phyloP scores from a whole-genome alignment of 1,140 invertebrate genomes.

The Heliconius nattereri region DNA sequence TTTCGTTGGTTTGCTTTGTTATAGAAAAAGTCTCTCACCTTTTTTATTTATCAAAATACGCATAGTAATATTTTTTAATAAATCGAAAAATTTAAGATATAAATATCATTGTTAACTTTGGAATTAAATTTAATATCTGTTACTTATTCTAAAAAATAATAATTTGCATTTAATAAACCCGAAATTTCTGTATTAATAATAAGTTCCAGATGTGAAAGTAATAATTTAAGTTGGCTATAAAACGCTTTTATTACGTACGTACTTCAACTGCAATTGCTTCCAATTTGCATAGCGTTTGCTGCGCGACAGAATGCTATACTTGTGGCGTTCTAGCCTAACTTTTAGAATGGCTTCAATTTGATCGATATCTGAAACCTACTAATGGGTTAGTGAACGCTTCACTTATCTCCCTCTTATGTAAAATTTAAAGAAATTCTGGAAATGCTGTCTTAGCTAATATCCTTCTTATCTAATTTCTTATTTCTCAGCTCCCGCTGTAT shows the following conservation, averaged over 20 bases:
- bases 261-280: constrained; percentile 24
- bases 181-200: background rate
- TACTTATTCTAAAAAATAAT: too few relatives aligned
- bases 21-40: background rate
- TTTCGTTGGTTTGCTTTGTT: background rate
- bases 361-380: constrained; percentile 33
- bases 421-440: too few relatives aligned
- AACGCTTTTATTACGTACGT: constrained; percentile 22
- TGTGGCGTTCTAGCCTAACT: constrained; percentile 26
- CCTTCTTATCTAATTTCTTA: too few relatives aligned
- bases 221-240: constrained; percentile 21
- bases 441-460: too few relatives aligned
- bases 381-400: constrained; percentile 33
- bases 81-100: too few relatives aligned
- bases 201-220: constrained; percentile 14
- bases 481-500: too few relatives aligned
- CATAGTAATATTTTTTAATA: background rate
- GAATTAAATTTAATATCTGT: too few relatives aligned
- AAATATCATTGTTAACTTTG: too few relatives aligned
- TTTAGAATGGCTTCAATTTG: constrained; percentile 32
- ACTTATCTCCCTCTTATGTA: background rate
- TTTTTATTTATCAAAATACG: background rate
- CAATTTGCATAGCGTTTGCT: constrained; percentile 31
- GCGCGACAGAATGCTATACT: constrained; percentile 22
- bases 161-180: background rate